Evolutionary conservation across 2,113 vertebrate genomes (phyloP).

Genomic region (Gnathonemus longibarbis): DNA sequence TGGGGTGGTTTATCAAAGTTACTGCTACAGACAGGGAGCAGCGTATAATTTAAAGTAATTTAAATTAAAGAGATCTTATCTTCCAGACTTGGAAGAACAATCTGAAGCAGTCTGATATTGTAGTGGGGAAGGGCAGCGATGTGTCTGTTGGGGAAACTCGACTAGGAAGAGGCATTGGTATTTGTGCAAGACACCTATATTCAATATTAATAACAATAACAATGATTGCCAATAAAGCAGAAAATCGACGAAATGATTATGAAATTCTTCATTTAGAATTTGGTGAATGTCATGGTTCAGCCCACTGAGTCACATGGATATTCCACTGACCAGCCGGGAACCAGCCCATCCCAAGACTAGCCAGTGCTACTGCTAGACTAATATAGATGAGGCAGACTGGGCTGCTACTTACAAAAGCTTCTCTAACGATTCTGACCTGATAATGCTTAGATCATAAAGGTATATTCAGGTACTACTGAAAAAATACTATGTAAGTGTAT

Average conservation of each 20-base stretch:
- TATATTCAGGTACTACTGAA: not conserved
- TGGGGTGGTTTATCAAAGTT: constrained; percentile 28
- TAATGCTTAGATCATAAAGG: not conserved
- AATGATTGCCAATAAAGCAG: not conserved
- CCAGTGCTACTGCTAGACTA: not conserved
- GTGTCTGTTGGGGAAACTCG: not conserved
- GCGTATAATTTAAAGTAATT: constrained; percentile 21
- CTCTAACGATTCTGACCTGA: not conserved
- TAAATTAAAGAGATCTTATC: constrained; percentile 31
- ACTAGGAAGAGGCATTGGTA: not conserved
- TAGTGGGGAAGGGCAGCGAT: not conserved
- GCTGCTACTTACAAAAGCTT: not conserved
- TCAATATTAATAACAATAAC: not conserved
- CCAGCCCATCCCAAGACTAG: not conserved
- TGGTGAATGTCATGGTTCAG: not conserved
- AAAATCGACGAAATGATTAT: not conserved
- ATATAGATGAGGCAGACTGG: not conserved
- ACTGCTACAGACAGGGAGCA: constrained; percentile 7
- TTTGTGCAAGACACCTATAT: not conserved
- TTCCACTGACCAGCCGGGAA: not conserved
- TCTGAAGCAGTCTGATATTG: constrained; percentile 10
- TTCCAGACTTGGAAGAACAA: constrained; percentile 8
- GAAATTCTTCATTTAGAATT: not conserved
- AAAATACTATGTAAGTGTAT: not conserved
- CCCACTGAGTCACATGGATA: not conserved